Base-by-base conservation (phyloP, 2,113 vertebrate genomes). In the Micronisus gabar region DNA sequence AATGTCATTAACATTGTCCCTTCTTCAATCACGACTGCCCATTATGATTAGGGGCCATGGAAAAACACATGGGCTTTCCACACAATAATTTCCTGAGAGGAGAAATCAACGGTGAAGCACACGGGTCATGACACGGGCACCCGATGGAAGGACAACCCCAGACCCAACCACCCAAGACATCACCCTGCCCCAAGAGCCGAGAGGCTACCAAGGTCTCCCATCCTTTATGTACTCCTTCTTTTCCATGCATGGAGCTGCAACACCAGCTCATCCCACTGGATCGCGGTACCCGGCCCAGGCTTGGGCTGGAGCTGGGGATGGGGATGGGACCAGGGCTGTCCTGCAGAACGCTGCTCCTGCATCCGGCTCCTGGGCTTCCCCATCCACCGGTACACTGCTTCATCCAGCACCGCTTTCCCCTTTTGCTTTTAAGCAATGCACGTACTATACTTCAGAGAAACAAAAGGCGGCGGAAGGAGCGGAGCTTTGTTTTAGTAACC, bases 111-210 rank as follows among this genome's bases (percentile, higher is more conserved):
- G 29, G 3, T 11, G 56, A 67, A 86, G 71, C 30, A 32, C 13
- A 27, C 0, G 0, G 25, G 21, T 53, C 7, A 2, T 6, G 26
- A 40, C 50, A 14, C 0, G 4, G 41, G 30, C 40, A 30, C 4
- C 38, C 36, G 66, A 11, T 36, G 48, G 43, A 32, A 58, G 7
- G 16, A 63, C 58, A 84, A 7, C 11, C 19, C 38, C 38, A 41
- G 10, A 7, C 21, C 36, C 52, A 50, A 12, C 52, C 21, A 47
- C 36, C 6, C 13, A 3, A 23, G 17, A 4, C 2, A 1, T 13
- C 74, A 48, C 5, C 34, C 8, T 29, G 23, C 4, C 21, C 47
- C 38, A 41, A 10, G 41, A 34, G n/a, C 53, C 25, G 55, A 50
- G 53, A 68, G 7, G 2, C 17, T 12, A 10, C 29, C 72, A 48